A percentile compares a stretch with the other conserved stretches of the same genome.
These are phyloP conservation scores for Cirrhinus mrigala DNA, from an alignment of 2,797 vertebrate genomes.

Conservation along the genomic window DNA sequence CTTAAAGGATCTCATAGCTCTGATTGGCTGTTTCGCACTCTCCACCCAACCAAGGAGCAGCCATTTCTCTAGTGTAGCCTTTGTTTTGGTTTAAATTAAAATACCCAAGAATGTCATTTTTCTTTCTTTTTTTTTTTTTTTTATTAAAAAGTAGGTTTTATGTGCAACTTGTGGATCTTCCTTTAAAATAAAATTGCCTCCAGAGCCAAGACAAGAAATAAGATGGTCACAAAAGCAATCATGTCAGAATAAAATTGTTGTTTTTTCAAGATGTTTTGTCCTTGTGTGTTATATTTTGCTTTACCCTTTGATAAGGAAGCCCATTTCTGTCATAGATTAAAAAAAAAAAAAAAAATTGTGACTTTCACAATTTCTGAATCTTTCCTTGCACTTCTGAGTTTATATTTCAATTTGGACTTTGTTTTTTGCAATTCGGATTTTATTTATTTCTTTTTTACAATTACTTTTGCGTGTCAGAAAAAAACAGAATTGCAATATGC, in stretches of 20 bases:
- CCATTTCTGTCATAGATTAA: background rate
- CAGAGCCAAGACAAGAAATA: conserved; percentile 68
- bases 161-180: conserved; percentile 66
- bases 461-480: background rate
- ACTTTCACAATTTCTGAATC: background rate
- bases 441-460: background rate
- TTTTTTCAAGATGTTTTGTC: conserved; percentile 69
- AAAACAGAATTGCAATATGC: background rate
- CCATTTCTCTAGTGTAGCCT: conserved; percentile 75
- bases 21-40: conserved; percentile 37
- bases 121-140: conserved; percentile 48
- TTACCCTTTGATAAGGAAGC: background rate
- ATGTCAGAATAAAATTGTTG: conserved; percentile 80
- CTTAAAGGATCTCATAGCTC: conserved; percentile 50
- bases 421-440: no score
- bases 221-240: conserved; percentile 72
- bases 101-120: conserved; percentile 48
- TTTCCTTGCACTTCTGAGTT: background rate
- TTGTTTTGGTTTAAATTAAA: conserved; percentile 66
- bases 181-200: conserved; percentile 63
- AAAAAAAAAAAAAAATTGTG: background rate
- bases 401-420: background rate
- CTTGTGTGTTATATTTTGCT: conserved; percentile 30
- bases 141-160: conserved; percentile 45
- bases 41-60: conserved; percentile 60